phyloP scores from a whole-genome alignment of 2,888 invertebrate species.

The Zele albiditarsus region DNA sequence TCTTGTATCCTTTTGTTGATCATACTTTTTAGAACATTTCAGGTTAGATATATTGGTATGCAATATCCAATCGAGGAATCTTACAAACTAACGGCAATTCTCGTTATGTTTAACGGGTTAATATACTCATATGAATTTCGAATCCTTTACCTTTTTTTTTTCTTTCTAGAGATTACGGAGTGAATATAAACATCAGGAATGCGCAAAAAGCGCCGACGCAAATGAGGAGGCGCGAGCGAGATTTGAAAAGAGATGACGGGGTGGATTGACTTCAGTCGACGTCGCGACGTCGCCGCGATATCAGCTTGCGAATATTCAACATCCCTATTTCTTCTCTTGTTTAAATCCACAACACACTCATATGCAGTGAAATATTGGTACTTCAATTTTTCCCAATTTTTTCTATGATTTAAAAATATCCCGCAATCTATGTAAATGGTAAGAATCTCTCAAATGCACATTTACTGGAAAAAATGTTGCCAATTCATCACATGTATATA shows the following conservation, averaged over 20 bases:
- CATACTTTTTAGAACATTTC: too few relatives aligned
- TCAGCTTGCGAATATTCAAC: conserved; percentile 42
- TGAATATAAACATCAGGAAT: background rate
- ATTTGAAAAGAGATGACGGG: conserved; percentile 49
- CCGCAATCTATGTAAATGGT: background rate
- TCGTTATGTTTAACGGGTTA: background rate
- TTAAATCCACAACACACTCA: background rate
- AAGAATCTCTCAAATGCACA: background rate
- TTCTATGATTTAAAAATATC: background rate
- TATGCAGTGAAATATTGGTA: background rate
- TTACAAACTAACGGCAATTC: too few relatives aligned
- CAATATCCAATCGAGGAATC: too few relatives aligned
- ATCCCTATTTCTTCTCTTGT: conserved; percentile 1
- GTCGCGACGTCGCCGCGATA: conserved; percentile 64
- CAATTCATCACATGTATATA: too few relatives aligned
- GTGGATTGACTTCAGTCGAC: conserved; percentile 60
- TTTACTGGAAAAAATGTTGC: too few relatives aligned
- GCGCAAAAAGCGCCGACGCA: conserved; percentile 38
- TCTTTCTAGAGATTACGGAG: background rate
- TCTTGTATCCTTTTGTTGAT: too few relatives aligned
- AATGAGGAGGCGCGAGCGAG: conserved; percentile 41
- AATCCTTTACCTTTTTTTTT: background rate
- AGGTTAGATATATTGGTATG: too few relatives aligned
- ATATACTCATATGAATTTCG: background rate
- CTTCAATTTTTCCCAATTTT: background rate